Percentiles rank a stretch among this genome's conserved stretches.
These are phyloP conservation scores for Halesus radiatus DNA, from an alignment of 1,140 invertebrate species.

Conservation along the genomic window DNA sequence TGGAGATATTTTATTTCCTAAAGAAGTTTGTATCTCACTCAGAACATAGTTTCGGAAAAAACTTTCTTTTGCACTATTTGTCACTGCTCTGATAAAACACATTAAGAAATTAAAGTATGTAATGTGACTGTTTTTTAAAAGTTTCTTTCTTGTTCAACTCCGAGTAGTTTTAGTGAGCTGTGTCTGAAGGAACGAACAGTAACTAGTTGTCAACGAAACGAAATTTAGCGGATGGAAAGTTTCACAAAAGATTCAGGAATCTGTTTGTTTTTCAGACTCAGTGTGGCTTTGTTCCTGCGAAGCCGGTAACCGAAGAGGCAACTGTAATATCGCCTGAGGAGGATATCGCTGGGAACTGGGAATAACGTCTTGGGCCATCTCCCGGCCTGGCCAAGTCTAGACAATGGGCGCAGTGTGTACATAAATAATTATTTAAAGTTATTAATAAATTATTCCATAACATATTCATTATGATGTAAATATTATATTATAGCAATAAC, in stretches of 20 bases:
- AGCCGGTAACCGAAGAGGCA: slow-evolving; percentile 53
- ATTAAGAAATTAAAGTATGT: too few species aligned
- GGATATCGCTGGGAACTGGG: neutral
- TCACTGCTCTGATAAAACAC: too few species aligned
- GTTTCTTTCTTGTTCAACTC: too few species aligned
- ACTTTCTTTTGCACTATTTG: too few species aligned
- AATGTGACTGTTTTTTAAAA: too few species aligned
- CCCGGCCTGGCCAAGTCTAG: neutral
- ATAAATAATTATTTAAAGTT: slow-evolving; percentile 12
- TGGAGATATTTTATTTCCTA: too few species aligned
- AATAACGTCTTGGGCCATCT: neutral
- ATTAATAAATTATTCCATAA: neutral
- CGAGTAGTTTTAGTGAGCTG: too few species aligned
- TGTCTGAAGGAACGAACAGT: too few species aligned
- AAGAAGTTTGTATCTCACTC: too few species aligned
- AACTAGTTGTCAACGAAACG: neutral
- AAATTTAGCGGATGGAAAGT: slow-evolving; percentile 28
- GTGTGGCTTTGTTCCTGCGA: slow-evolving; percentile 45
- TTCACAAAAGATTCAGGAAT: slow-evolving; percentile 32
- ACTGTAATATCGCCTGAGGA: slow-evolving; percentile 1
- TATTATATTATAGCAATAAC: neutral
- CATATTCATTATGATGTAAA: slow-evolving; percentile 14
- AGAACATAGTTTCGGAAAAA: too few species aligned
- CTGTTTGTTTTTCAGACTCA: slow-evolving; percentile 50
- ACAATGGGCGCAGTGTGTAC: neutral